Evolutionary conservation across 2,113 vertebrate genomes (phyloP).

Genomic region (Pseudorasbora parva): DNA sequence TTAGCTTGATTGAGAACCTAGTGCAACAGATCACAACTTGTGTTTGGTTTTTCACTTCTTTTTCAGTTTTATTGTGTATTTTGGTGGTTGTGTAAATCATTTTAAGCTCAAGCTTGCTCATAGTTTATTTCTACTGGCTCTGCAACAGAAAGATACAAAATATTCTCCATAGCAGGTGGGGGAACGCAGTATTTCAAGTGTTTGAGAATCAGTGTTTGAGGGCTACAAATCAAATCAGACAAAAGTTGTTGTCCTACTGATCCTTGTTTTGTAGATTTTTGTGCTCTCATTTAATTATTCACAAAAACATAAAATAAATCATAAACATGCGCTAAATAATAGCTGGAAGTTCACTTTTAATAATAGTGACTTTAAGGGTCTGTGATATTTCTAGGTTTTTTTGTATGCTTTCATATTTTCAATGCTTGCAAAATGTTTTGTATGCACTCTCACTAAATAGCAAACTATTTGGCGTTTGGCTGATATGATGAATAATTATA

Average conservation of each 20-base stretch:
- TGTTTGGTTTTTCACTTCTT: not conserved
- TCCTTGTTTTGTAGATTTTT: constrained; percentile 20
- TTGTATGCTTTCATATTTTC: not conserved
- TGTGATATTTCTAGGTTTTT: not conserved
- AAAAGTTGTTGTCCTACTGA: constrained; percentile 14
- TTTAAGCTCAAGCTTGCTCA: constrained; percentile 7
- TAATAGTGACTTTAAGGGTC: not conserved
- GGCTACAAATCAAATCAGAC: constrained; percentile 1
- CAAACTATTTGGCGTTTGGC: not conserved
- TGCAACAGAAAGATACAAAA: constrained; percentile 27
- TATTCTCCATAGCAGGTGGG: constrained; percentile 39
- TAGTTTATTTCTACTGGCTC: not conserved
- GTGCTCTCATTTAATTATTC: no score
- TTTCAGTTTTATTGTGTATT: not conserved
- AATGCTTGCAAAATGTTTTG: not conserved
- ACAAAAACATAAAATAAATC: no score
- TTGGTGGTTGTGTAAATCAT: not conserved
- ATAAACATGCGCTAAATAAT: not conserved
- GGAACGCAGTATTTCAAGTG: constrained; percentile 22
- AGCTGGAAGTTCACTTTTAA: not conserved
- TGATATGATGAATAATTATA: constrained; percentile 3
- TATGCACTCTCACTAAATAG: not conserved
- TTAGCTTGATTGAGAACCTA: not conserved
- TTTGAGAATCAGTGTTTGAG: constrained; percentile 32
- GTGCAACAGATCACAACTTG: not conserved